phyloP scores from a whole-genome alignment of 2,797 vertebrate species.

The Chaenodraco wilsoni region DNA sequence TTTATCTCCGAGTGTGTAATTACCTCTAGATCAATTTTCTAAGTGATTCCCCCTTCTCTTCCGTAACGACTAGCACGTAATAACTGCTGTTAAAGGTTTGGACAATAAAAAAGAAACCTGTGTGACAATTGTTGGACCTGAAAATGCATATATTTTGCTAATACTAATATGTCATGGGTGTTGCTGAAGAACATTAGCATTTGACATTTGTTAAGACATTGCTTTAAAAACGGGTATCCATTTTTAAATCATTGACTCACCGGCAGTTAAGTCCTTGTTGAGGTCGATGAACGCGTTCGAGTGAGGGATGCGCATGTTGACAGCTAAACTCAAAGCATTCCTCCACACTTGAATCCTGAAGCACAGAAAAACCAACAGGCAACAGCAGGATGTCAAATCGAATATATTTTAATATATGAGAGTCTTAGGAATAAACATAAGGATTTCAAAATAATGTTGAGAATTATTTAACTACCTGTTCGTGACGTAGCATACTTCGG shows the following conservation, averaged over 20 bases:
- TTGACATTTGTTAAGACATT: conserved; percentile 14
- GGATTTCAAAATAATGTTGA: not conserved
- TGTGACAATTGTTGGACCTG: not conserved
- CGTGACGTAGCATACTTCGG: conserved; percentile 85
- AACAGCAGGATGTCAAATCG: not conserved
- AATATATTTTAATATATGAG: fast-evolving
- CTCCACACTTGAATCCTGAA: conserved; percentile 83
- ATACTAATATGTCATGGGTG: not conserved
- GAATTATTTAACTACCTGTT: conserved; percentile 78
- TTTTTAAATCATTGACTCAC: conserved; percentile 76
- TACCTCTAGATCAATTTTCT: not conserved
- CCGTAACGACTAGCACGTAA: not conserved
- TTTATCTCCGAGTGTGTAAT: not conserved
- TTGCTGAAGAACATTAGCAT: not conserved
- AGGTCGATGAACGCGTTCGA: conserved; percentile 97
- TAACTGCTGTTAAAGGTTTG: not conserved
- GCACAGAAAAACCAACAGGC: not conserved
- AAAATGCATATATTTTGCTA: not conserved
- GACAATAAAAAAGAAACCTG: not conserved
- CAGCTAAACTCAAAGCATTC: conserved; percentile 74
- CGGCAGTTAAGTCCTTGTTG: conserved; percentile 94
- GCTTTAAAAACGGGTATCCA: not conserved
- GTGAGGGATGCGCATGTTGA: conserved; percentile 87
- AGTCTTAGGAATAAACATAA: not conserved
- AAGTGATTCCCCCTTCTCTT: not conserved